Evolutionary conservation across 92 coral and sea anemone genomes (phyloP).

Genomic region (Zoanthus sansibaricus): DNA sequence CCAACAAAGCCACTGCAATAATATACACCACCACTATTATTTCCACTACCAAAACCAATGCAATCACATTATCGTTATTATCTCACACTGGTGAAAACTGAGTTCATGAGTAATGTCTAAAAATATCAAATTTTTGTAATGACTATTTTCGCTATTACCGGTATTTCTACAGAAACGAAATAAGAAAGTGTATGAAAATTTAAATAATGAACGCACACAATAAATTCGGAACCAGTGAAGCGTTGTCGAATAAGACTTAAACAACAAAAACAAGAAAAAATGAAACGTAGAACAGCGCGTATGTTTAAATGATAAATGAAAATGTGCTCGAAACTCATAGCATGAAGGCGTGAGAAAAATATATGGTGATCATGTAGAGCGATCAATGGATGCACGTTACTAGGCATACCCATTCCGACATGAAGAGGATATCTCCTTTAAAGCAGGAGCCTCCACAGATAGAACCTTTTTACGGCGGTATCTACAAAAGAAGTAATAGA

Average conservation of each 20-base stretch:
- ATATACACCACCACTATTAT: too few species aligned
- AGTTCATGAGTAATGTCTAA: too few species aligned
- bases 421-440: conserved; percentile 68
- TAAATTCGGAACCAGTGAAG: not conserved
- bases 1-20: too few species aligned
- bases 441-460: conserved; percentile 69
- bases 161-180: not conserved
- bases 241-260: not conserved
- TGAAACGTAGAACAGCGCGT: not conserved
- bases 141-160: not conserved
- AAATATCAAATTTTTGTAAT: too few species aligned
- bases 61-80: too few species aligned
- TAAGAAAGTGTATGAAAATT: not conserved
- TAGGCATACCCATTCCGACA: conserved; percentile 73
- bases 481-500: conserved; percentile 65
- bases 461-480: conserved; percentile 71
- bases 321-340: not conserved
- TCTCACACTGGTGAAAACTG: too few species aligned
- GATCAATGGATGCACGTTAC: not conserved
- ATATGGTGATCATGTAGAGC: too few species aligned
- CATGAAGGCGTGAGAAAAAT: not conserved
- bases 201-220: not conserved
- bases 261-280: not conserved
- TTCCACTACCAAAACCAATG: too few species aligned
- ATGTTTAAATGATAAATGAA: not conserved